Percentiles rank a stretch among this genome's conserved stretches.
Evolutionary conservation across 1,140 invertebrate genomes (phyloP).

Genomic region (Vanessa atalanta): DNA sequence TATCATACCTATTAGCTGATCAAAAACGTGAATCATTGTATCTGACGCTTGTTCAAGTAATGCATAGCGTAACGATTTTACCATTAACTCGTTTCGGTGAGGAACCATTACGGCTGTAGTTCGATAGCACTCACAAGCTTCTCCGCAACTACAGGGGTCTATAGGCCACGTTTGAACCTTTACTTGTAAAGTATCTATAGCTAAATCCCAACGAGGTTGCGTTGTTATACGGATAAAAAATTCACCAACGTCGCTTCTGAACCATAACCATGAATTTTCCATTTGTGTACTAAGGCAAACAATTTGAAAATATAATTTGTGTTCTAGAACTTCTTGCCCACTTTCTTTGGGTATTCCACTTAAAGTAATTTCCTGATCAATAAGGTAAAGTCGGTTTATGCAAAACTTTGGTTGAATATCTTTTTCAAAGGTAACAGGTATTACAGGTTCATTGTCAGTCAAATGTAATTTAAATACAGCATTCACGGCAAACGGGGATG

Average conservation of each 20-base stretch:
- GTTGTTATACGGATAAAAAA: constrained; percentile 69
- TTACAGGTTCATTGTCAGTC: constrained; percentile 63
- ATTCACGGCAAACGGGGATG: constrained; percentile 57
- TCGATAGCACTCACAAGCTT: constrained; percentile 67
- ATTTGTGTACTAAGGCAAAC: constrained; percentile 64
- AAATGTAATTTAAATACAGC: constrained; percentile 52
- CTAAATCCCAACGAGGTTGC: constrained; percentile 65
- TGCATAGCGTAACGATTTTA: constrained; percentile 63
- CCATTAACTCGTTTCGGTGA: constrained; percentile 66
- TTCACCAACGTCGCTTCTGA: constrained; percentile 62
- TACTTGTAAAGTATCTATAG: constrained; percentile 62
- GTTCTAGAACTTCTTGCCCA: constrained; percentile 56
- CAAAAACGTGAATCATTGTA: constrained; percentile 65
- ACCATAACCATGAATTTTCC: constrained; percentile 70
- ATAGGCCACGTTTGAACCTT: constrained; percentile 60
- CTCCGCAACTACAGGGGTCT: constrained; percentile 69
- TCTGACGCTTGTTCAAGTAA: constrained; percentile 62
- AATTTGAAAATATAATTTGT: constrained; percentile 66
- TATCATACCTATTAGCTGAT: constrained; percentile 59
- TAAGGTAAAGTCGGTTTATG: constrained; percentile 57
- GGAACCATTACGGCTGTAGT: constrained; percentile 65
- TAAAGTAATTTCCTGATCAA: constrained; percentile 65
- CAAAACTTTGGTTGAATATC: constrained; percentile 51
- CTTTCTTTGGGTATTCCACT: constrained; percentile 57
- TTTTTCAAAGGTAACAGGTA: constrained; percentile 58